These are phyloP conservation scores for Australoheros facetus DNA, from an alignment of 2,797 vertebrate species.

Conservation along the genomic window DNA sequence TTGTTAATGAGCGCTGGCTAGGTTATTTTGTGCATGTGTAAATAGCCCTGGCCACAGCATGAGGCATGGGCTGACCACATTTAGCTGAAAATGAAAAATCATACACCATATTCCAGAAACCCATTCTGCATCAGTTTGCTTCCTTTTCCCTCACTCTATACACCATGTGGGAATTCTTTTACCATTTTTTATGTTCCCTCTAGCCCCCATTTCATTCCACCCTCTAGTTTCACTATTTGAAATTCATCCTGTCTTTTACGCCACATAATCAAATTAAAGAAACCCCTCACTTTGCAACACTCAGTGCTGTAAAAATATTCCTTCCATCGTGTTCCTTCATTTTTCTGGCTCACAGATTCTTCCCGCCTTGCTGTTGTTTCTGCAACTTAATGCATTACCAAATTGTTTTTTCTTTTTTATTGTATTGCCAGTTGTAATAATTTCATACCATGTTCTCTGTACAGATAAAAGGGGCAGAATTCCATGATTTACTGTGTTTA, in stretches of 20 bases:
- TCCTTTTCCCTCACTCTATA: slow-evolving; percentile 19
- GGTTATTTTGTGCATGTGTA: not conserved
- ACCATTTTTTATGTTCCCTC: not conserved
- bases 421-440: not conserved
- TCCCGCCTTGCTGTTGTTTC: not conserved
- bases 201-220: slow-evolving; percentile 4
- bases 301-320: not conserved
- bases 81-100: slow-evolving; percentile 35
- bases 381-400: not conserved
- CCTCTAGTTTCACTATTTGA: slow-evolving; percentile 21
- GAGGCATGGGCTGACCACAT: slow-evolving; percentile 21
- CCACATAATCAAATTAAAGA: slow-evolving; percentile 31
- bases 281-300: not conserved
- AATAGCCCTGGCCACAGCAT: not conserved
- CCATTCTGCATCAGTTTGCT: not conserved
- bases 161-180: not conserved
- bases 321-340: not conserved
- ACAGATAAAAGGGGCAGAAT: not conserved
- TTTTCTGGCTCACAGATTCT: not conserved
- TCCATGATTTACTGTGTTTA: not conserved
- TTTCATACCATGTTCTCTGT: not conserved
- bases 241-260: slow-evolving; percentile 19
- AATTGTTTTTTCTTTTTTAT: not conserved
- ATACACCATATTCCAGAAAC: slow-evolving; percentile 16
- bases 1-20: slow-evolving; percentile 23